phyloP scores from a whole-genome alignment of 2,888 invertebrate genomes.

The Pegoplata infirma region DNA sequence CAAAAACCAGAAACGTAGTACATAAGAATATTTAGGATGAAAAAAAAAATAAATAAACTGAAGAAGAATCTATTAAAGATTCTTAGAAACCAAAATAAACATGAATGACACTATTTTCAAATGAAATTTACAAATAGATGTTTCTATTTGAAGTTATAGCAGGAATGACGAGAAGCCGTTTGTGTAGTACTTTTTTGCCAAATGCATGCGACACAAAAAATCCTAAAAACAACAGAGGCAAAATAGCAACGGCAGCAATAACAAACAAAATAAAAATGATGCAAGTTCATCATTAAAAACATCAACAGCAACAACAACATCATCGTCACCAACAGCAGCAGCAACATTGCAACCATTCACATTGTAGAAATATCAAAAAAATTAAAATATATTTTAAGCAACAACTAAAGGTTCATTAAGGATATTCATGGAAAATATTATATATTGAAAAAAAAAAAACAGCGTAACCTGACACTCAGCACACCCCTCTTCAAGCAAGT shows the following conservation, averaged over 20 bases:
- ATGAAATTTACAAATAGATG: conserved; percentile 59
- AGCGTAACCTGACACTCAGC: no score
- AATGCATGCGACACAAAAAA: not conserved
- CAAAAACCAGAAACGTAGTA: not conserved
- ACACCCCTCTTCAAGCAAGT: no score
- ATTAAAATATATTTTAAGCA: no score
- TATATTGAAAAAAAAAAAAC: no score
- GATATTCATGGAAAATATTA: no score
- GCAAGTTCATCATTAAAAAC: conserved; percentile 57
- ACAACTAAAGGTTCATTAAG: not conserved
- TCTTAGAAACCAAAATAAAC: conserved; percentile 62
- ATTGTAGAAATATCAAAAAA: no score
- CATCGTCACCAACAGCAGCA: conserved; percentile 4
- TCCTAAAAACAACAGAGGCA: not conserved
- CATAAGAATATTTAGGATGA: conserved; percentile 25
- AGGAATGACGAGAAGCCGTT: conserved; percentile 19
- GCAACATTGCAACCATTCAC: conserved; percentile 33
- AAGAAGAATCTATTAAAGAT: conserved; percentile 58
- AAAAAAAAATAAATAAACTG: conserved; percentile 28
- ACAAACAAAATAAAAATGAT: conserved; percentile 27
- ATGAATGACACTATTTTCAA: conserved; percentile 63
- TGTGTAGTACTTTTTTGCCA: conserved; percentile 9
- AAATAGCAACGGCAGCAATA: not conserved
- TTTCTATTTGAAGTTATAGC: conserved; percentile 32
- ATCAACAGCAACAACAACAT: conserved; percentile 13